Evolutionary conservation across 2,113 vertebrate species (phyloP).

Genomic region (Menidia beryllina): DNA sequence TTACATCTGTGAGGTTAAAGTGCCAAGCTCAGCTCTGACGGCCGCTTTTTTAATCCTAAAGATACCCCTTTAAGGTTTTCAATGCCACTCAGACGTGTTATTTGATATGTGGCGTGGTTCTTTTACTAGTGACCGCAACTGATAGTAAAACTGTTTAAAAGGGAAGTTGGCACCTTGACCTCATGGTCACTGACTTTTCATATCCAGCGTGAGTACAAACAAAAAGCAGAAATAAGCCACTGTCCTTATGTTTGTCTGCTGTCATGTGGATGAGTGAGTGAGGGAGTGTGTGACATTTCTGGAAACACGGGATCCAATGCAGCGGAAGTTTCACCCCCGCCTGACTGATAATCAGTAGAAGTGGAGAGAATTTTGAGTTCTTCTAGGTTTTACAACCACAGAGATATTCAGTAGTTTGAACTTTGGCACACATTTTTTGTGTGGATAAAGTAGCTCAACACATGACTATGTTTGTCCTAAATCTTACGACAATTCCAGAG

Average conservation of each 20-base stretch:
- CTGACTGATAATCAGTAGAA: background rate
- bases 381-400: background rate
- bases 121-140: no score
- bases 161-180: background rate
- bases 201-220: conserved; percentile 15
- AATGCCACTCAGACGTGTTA: background rate
- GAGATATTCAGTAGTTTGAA: background rate
- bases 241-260: conserved; percentile 39
- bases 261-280: conserved; percentile 17
- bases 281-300: conserved; percentile 36
- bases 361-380: no score
- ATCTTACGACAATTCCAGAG: background rate
- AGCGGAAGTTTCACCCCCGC: conserved; percentile 43
- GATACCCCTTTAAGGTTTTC: background rate
- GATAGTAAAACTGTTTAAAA: no score
- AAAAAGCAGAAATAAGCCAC: conserved; percentile 23
- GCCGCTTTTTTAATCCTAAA: background rate
- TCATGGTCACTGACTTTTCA: conserved; percentile 10
- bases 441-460: background rate
- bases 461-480: background rate
- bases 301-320: conserved; percentile 74
- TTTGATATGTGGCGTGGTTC: conserved; percentile 2
- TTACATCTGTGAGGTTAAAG: background rate
- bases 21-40: background rate
- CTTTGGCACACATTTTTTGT: background rate